A percentile compares a stretch with the other conserved stretches of the same genome.
phyloP scores from a whole-genome alignment of 2,888 invertebrate genomes.

The Ochropacha duplaris region DNA sequence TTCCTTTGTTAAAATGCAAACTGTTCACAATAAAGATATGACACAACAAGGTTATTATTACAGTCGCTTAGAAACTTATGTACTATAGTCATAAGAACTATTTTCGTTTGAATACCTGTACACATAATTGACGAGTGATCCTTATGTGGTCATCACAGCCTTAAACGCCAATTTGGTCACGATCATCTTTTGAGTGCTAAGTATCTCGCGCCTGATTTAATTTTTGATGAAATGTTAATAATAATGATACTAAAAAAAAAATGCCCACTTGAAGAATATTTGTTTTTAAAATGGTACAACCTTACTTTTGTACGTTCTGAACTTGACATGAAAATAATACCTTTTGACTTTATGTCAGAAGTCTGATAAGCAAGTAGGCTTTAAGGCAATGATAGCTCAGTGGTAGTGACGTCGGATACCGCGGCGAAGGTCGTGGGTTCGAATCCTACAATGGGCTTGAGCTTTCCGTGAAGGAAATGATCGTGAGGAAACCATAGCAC shows the following conservation, averaged over 20 bases:
- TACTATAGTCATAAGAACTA: not conserved
- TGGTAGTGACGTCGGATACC: too few relatives aligned
- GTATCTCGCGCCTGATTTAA: not conserved
- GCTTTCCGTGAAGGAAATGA: too few relatives aligned
- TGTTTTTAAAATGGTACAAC: too few relatives aligned
- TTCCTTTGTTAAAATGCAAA: not conserved
- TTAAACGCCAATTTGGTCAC: slow-evolving; percentile 31
- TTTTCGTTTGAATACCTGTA: not conserved
- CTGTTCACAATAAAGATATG: not conserved
- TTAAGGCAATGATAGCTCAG: too few relatives aligned
- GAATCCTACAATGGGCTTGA: too few relatives aligned
- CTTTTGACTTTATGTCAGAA: too few relatives aligned
- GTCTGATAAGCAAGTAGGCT: too few relatives aligned
- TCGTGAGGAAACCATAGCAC: too few relatives aligned
- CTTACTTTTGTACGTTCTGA: too few relatives aligned
- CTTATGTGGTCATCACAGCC: slow-evolving; percentile 17
- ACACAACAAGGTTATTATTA: not conserved
- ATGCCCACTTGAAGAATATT: not conserved
- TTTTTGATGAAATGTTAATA: slow-evolving; percentile 4
- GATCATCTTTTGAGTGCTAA: slow-evolving; percentile 8
- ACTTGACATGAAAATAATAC: too few relatives aligned
- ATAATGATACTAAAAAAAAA: not conserved
- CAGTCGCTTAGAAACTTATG: not conserved
- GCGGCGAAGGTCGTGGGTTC: too few relatives aligned
- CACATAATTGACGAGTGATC: not conserved